A percentile compares a stretch with the other conserved stretches of the same genome.
These are phyloP conservation scores for Oreochromis niloticus DNA, from an alignment of 2,113 vertebrate species.

Conservation along the genomic window DNA sequence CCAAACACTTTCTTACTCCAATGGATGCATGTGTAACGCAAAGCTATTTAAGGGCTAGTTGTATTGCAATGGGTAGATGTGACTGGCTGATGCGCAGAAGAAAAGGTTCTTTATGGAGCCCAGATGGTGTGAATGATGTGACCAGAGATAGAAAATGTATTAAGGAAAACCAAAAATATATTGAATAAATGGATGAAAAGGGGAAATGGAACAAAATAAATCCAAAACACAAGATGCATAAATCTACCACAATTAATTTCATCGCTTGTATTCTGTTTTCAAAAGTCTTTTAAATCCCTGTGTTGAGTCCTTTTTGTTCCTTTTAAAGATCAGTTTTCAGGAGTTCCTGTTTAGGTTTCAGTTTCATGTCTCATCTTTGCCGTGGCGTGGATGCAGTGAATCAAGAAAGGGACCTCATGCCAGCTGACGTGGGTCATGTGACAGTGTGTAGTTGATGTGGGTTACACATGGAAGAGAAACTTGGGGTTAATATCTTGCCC, in stretches of 20 bases:
- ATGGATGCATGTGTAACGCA: not conserved
- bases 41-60: not conserved
- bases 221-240: not conserved
- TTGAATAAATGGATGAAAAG: not conserved
- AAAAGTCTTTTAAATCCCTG: not conserved
- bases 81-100: not conserved
- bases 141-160: not conserved
- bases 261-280: not conserved
- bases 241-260: not conserved
- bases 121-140: not conserved
- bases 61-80: not conserved
- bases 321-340: too few relatives aligned
- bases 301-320: not conserved
- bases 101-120: not conserved
- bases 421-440: not conserved
- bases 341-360: not conserved
- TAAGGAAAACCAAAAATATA: not conserved
- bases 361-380: not conserved
- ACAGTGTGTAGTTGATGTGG: not conserved
- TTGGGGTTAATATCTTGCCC: not conserved
- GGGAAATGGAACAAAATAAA: not conserved
- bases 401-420: not conserved
- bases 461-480: not conserved
- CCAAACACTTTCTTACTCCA: not conserved
- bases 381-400: accelerated